Base-by-base conservation (phyloP, 2,888 invertebrate species). In the Trissolcus japonicus region DNA sequence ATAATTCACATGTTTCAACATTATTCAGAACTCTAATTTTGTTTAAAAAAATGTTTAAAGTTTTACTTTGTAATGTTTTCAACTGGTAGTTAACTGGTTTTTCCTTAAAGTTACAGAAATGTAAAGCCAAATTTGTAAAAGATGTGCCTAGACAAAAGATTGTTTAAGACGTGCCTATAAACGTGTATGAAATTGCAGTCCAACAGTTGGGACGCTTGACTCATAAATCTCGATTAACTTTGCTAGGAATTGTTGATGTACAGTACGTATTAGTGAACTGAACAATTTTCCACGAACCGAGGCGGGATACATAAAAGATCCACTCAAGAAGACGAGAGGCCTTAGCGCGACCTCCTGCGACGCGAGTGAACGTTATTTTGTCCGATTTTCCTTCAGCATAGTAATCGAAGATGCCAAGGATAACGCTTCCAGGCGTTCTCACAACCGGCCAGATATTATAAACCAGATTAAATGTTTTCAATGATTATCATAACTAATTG, bases 371-470 rank as follows among this genome's bases (percentile, higher is more conserved):
- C 71, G 76, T 76, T 76, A 71, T 57, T 71, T 61, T 69, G 63
- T 59, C 53, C 67, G 71, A 76, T 76, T 76, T 76, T 76, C 71
- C 71, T 76, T 76, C 66, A 16, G 56, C 66, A 69, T 71, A 35
- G 9, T 35, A 76, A 76, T 76, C 76, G 76, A 76, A 66, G 71
- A 71, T 76, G 66, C 69, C 76, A 76, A 76, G 76, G 76, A 71
- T 76, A 71, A 76, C 25, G 71, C 57, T 57, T 56, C 57, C 61
- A 66, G 71, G 35, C 69, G 55, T 41, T 71, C 40, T 29, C 41
- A 53, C 66, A 55, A 56, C 48, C 48, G 54, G 25, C 75, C 57
- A 65, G 53, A 65, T 60, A 35, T 35, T 35, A 60, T 50, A 74
- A 76, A 69, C 9, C 6, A 48, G 65, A 69, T 68, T 69, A 60